Base-by-base conservation (phyloP, 2,888 invertebrate species). In the Ditula angustiorana region DNA sequence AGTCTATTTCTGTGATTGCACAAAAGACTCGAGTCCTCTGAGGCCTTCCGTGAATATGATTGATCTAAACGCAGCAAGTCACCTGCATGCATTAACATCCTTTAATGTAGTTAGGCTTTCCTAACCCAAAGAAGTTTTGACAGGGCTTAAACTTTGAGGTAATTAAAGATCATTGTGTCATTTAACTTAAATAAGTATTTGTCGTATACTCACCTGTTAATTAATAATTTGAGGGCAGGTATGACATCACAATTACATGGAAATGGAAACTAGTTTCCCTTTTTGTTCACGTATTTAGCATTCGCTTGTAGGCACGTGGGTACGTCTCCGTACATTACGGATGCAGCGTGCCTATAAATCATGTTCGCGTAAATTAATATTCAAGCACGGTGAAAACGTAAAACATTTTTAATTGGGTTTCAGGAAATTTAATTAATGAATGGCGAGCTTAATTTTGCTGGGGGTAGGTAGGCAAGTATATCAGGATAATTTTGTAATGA, bases 391-490 rank as follows among this genome's bases (percentile, higher is more conserved):
- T 50, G 68, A 68, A 65, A 62, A 47, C 61, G 66, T 28, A 66
- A 58, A 61, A 26, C 56, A 47, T 61, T 64, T 47, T 61, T 66
- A 68, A 68, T 68, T 68, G 68, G 59, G 52, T 68, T 68, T 59
- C 52, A 50, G 13, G 24, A 56, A 56, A 49, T 47, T 65, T 65
- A 61, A 61, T 59, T 56, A 66, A 68, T 58, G 35, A 47, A 67
- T 30, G 16, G 46, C 52, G 47, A 44, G 35, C 62, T 62, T 53
- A 61, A 61, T 52, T 58, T 16, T 19, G 26, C 66, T 44, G 47
- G 30, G 55, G 52, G 28, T 33, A 41, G 16, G 41, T 44, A n/a
- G n/a, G n/a, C n/a, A n/a, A n/a, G n/a, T n/a, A n/a, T 58, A 28
- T 24, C 28, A 35, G 47, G 47, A 52, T 59, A 66, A 62, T 60